A percentile compares a stretch with the other conserved stretches of the same genome.
These are phyloP conservation scores for Cryptus armator DNA, from an alignment of 2,888 invertebrate species.

Conservation along the genomic window DNA sequence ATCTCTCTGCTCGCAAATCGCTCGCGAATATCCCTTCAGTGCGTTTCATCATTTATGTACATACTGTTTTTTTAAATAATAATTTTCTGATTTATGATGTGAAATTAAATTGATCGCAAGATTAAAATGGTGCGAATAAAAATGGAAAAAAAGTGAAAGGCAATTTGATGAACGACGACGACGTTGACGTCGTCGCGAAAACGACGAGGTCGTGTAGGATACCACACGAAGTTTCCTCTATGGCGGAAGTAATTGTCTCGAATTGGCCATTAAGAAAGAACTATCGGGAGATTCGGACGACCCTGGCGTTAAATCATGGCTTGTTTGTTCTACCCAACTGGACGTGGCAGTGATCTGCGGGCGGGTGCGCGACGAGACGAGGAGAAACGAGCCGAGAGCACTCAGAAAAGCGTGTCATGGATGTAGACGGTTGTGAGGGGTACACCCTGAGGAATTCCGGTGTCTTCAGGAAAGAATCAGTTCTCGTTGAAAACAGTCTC, in stretches of 20 bases:
- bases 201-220: slow-evolving; percentile 67
- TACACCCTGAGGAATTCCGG: slow-evolving; percentile 23
- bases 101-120: background rate
- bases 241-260: slow-evolving; percentile 74
- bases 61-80: background rate
- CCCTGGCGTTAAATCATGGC: slow-evolving; percentile 69
- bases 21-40: slow-evolving; percentile 4
- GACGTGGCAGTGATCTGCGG: slow-evolving; percentile 50
- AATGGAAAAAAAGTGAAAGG: slow-evolving; percentile 60
- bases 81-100: background rate
- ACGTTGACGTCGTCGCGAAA: slow-evolving; percentile 37
- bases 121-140: background rate
- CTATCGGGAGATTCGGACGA: slow-evolving; percentile 70
- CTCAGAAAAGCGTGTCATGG: slow-evolving; percentile 51
- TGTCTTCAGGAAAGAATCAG: slow-evolving; percentile 50
- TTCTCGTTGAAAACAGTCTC: background rate
- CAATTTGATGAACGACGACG: slow-evolving; percentile 17
- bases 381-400: slow-evolving; percentile 46
- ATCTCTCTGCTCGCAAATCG: slow-evolving; percentile 23
- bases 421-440: slow-evolving; percentile 53
- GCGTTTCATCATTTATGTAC: background rate
- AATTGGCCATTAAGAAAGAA: slow-evolving; percentile 73
- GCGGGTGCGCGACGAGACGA: slow-evolving; percentile 11
- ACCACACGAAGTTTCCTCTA: slow-evolving; percentile 69
- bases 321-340: slow-evolving; percentile 66